Evolutionary conservation across 2,797 vertebrate species (phyloP).

Genomic region (Hylomyscus alleni): DNA sequence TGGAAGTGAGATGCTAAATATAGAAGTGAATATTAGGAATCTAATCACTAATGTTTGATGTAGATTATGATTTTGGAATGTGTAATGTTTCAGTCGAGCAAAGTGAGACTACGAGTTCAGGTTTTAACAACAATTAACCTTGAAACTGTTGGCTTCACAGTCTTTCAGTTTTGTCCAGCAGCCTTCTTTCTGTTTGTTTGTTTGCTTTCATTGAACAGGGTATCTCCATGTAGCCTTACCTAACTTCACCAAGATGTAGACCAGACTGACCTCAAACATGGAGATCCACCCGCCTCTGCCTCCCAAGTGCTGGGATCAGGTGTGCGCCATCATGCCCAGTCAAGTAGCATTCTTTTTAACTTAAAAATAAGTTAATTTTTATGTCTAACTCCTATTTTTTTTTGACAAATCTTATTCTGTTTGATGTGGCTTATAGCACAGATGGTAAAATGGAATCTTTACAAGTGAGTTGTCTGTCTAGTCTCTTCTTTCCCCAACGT

Average conservation of each 20-base stretch:
- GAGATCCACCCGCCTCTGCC: not conserved
- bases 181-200: not conserved
- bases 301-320: not conserved
- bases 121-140: slow-evolving; percentile 51
- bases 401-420: not conserved
- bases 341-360: not conserved
- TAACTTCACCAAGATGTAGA: not conserved
- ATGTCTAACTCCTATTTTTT: slow-evolving; percentile 7
- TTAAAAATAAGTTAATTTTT: slow-evolving; percentile 64
- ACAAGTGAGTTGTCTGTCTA: not conserved
- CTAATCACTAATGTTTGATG: slow-evolving; percentile 49
- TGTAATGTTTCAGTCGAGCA: slow-evolving; percentile 42
- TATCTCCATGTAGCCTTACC: not conserved
- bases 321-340: not conserved
- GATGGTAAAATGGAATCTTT: slow-evolving; percentile 33
- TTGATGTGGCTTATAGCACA: not conserved
- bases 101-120: slow-evolving; percentile 35
- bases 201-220: not conserved
- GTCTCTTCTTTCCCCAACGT: not conserved
- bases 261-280: not conserved
- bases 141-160: slow-evolving; percentile 10
- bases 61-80: slow-evolving; percentile 50
- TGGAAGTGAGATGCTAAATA: slow-evolving; percentile 65
- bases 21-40: slow-evolving; percentile 73
- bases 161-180: slow-evolving; percentile 49